Evolutionary conservation across 2,113 vertebrate species (phyloP).

Genomic region (Polypterus senegalus): DNA sequence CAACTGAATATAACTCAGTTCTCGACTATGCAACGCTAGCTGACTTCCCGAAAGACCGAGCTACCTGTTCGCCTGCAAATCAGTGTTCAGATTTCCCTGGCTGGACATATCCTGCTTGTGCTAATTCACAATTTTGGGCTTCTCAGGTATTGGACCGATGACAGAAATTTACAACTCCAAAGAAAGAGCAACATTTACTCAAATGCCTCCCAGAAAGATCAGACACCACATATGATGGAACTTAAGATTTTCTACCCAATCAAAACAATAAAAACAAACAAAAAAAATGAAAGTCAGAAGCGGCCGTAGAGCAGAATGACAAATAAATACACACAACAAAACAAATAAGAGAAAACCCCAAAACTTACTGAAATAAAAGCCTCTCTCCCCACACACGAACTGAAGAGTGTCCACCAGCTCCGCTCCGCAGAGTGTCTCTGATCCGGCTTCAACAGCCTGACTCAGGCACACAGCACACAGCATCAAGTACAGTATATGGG

Average conservation of each 20-base stretch:
- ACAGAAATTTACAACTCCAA: slow-evolving; percentile 11
- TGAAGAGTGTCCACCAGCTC: slow-evolving; percentile 97
- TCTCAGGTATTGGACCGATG: slow-evolving; percentile 9
- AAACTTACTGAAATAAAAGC: slow-evolving; percentile 99
- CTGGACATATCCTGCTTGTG: slow-evolving; percentile 2
- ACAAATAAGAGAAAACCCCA: no score
- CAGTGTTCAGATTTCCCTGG: neutral
- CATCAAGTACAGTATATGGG: slow-evolving; percentile 85
- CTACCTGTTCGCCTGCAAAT: no score
- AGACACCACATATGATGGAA: slow-evolving; percentile 6
- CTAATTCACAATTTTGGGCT: neutral
- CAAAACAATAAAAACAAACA: slow-evolving; percentile 25
- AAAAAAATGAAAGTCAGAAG: slow-evolving; percentile 17
- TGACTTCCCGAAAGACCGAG: no score
- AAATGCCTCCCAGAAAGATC: neutral
- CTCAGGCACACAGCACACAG: slow-evolving; percentile 88
- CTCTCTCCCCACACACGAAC: slow-evolving; percentile 95
- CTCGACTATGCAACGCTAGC: no score
- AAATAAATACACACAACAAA: no score
- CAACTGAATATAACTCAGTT: no score
- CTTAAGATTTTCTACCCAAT: slow-evolving; percentile 12
- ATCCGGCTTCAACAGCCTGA: slow-evolving; percentile 62
- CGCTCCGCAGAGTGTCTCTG: slow-evolving; percentile 93
- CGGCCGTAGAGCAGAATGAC: no score
- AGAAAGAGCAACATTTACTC: slow-evolving; percentile 6